Evolutionary conservation across 2,888 invertebrate genomes (phyloP).

Genomic region (Nephrotoma guestfalica): DNA sequence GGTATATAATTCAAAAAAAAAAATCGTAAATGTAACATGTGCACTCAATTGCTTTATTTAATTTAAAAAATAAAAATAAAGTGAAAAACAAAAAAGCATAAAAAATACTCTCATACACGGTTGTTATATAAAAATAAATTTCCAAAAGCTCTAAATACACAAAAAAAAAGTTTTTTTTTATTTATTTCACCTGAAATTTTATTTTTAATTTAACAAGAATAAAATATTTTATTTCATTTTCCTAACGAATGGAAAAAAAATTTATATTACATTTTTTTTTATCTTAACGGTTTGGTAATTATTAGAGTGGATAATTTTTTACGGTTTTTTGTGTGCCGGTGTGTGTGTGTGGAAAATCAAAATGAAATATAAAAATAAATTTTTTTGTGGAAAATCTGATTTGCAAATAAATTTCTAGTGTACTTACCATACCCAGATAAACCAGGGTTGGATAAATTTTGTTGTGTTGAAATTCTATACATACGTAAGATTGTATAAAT

Average conservation of each 20-base stretch:
- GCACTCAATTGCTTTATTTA: conserved; percentile 2
- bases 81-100: not conserved
- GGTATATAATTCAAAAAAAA: not conserved
- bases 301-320: not conserved
- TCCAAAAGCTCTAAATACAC: not conserved
- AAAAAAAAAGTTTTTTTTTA: not conserved
- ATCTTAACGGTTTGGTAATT: not conserved
- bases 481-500: not conserved
- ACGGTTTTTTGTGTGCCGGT: not conserved
- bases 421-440: not conserved
- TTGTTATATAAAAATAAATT: not conserved
- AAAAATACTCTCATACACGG: not conserved
- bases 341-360: not conserved
- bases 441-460: not conserved
- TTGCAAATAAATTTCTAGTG: not conserved
- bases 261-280: not conserved
- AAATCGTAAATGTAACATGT: not conserved
- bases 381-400: not conserved
- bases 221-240: not conserved
- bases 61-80: not conserved
- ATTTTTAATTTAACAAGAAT: not conserved
- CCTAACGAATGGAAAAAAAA: not conserved
- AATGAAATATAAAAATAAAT: not conserved
- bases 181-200: not conserved
- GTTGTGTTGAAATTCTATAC: not conserved